Evolutionary conservation across 2,797 vertebrate genomes (phyloP), one percentile per base, ranked within the genome.

Genomic region (Gymnopithys bicolor): DNA sequence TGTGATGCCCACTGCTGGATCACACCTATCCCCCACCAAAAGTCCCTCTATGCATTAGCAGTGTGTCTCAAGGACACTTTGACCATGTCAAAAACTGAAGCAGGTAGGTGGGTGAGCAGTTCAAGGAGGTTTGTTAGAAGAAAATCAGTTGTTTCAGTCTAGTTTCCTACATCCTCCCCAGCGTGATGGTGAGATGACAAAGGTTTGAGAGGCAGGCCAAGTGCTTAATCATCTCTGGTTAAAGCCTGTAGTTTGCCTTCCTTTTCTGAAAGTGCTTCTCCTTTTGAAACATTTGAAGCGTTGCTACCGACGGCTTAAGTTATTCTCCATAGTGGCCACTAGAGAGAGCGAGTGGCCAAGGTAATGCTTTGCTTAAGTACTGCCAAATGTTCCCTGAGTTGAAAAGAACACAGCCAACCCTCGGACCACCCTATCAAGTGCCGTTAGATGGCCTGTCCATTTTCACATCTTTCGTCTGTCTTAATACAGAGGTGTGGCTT

Each of bases 281-380:
- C 28, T 53, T 48, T 5, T 32, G 58, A 16, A 52, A 28, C 41
- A 1, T 48, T 67, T 7, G 51, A 37, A 69, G 45, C 3, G 3
- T 41, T 16, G 41, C 35, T 56, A 39, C 35, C 41, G 60, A 27
- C 30, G 10, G 15, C 22, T 63, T 45, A 9, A 43, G 70, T 79
- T 90, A 11, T 92, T 94, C 84, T 86, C 16, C 24, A 1, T 18
- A 6, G 5, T 74, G 71, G 84, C 87, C 97, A 81, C 97, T 97
- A 98, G 97, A 96, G 97, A 51, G 97, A 94, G 87, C 93, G 94
- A 97, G 96, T 52, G 96, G 89, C 95, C 97, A 94, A 96, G 66
- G 74, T 76, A 97, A 97, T 13, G 77, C 39, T 76, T 30, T 55
- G 32, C 79, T 46, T 16, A 14, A 69, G n/a, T 4, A 0, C 51